These are phyloP conservation scores for Bombus difficillimus DNA, from an alignment of 1,140 invertebrate genomes.

Conservation along the genomic window DNA sequence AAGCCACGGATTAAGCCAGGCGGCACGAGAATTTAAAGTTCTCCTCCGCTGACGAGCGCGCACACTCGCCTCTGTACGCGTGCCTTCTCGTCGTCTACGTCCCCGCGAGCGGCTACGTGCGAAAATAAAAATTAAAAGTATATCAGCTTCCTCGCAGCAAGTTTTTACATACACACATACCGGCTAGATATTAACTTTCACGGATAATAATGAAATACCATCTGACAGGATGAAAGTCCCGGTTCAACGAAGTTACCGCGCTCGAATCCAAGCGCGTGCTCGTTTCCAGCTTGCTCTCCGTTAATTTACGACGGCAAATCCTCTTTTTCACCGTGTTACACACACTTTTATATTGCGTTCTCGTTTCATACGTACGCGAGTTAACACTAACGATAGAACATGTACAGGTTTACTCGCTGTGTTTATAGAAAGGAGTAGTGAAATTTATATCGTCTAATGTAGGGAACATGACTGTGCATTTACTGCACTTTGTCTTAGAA, in stretches of 20 bases:
- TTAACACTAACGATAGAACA: not conserved
- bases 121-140: conserved; percentile 59
- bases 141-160: conserved; percentile 45
- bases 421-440: not conserved
- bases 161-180: conserved; percentile 3
- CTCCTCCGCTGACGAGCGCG: conserved; percentile 47
- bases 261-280: not conserved
- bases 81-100: not conserved
- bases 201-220: conserved; percentile 39
- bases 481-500: not conserved
- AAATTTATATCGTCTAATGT: not conserved
- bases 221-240: conserved; percentile 6
- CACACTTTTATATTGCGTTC: conserved; percentile 27
- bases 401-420: not conserved
- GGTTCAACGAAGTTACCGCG: conserved; percentile 18
- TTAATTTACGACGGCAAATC: conserved; percentile 25
- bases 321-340: not conserved
- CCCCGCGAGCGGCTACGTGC: conserved; percentile 12
- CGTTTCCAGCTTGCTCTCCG: not conserved
- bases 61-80: not conserved
- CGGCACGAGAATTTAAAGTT: conserved; percentile 81
- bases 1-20: conserved; percentile 80
- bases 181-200: conserved; percentile 33
- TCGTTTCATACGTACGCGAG: not conserved
- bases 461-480: not conserved